Conservation (phyloP, 1,140 invertebrate species). For the Luehdorfia chinensis region DNA sequence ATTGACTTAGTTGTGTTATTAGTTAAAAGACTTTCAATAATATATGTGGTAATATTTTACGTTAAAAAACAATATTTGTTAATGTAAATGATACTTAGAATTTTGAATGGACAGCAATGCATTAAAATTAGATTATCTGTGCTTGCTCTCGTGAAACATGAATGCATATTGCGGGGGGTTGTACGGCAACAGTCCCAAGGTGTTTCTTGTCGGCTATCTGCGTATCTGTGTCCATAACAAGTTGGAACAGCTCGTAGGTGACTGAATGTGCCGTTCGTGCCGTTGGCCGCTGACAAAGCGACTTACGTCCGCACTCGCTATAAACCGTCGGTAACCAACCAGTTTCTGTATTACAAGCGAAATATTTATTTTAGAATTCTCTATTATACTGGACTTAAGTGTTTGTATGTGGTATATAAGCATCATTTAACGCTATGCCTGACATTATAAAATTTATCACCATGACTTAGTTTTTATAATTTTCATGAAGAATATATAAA, state of each 20-base stretch:
- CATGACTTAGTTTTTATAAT: too few relatives aligned
- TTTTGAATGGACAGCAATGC: background rate
- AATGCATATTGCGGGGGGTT: too few relatives aligned
- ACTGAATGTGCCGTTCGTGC: constrained; percentile 3
- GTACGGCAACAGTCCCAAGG: background rate
- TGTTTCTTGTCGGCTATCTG: constrained; percentile 2
- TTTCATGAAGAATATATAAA: too few relatives aligned
- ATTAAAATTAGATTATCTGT: too few relatives aligned
- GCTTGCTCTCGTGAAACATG: background rate
- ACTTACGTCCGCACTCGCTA: constrained; percentile 10
- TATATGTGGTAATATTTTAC: too few relatives aligned
- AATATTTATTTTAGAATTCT: constrained; percentile 15
- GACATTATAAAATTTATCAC: too few relatives aligned
- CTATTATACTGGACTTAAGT: constrained; percentile 3
- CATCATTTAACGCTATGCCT: too few relatives aligned
- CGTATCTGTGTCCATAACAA: constrained; percentile 5
- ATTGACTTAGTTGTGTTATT: too few relatives aligned
- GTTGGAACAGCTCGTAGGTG: constrained; percentile 5
- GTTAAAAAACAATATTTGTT: too few relatives aligned
- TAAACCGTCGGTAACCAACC: constrained; percentile 8
- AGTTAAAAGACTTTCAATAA: too few relatives aligned
- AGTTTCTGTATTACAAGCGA: constrained; percentile 17
- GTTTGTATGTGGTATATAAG: too few relatives aligned
- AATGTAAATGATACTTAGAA: too few relatives aligned
- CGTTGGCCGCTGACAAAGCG: constrained; percentile 14